Percentiles rank a stretch among this genome's conserved stretches.
These are phyloP conservation scores for Cyanocitta stelleri DNA, from an alignment of 2,113 vertebrate genomes.

Conservation along the genomic window DNA sequence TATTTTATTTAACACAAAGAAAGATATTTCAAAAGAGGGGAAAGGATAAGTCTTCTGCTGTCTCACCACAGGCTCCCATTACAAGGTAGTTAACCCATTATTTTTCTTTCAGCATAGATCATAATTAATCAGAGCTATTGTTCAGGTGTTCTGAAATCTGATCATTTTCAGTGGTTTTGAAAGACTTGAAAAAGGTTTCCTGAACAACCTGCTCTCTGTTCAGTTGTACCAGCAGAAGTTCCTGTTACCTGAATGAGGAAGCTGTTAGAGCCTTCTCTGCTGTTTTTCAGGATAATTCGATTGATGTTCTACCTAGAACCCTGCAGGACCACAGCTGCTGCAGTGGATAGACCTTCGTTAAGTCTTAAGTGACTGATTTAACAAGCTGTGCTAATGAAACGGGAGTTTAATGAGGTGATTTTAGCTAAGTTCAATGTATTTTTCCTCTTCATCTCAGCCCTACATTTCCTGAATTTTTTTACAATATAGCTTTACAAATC, in stretches of 20 bases:
- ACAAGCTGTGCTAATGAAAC: slow-evolving; percentile 43
- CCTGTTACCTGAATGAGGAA: background rate
- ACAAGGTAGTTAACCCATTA: background rate
- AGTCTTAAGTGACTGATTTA: slow-evolving; percentile 7
- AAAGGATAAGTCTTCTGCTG: background rate
- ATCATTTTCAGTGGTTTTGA: background rate
- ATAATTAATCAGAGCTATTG: background rate
- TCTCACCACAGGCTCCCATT: background rate
- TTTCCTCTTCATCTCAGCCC: slow-evolving; percentile 5
- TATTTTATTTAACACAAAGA: background rate
- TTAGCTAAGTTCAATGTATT: background rate
- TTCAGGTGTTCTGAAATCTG: background rate
- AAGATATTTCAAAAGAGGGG: background rate
- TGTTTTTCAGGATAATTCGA: slow-evolving; percentile 16
- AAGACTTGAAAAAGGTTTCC: background rate
- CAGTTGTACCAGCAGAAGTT: background rate
- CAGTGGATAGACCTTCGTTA: slow-evolving; percentile 16
- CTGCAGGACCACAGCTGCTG: slow-evolving; percentile 33
- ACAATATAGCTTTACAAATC: background rate
- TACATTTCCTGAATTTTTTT: background rate
- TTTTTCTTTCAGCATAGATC: background rate
- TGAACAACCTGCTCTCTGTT: background rate
- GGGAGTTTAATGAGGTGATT: slow-evolving; percentile 15
- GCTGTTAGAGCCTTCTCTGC: background rate
- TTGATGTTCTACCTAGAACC: slow-evolving; percentile 42